Base-by-base conservation (phyloP, 1,140 invertebrate species). In the Caenorhabditis remanei region DNA sequence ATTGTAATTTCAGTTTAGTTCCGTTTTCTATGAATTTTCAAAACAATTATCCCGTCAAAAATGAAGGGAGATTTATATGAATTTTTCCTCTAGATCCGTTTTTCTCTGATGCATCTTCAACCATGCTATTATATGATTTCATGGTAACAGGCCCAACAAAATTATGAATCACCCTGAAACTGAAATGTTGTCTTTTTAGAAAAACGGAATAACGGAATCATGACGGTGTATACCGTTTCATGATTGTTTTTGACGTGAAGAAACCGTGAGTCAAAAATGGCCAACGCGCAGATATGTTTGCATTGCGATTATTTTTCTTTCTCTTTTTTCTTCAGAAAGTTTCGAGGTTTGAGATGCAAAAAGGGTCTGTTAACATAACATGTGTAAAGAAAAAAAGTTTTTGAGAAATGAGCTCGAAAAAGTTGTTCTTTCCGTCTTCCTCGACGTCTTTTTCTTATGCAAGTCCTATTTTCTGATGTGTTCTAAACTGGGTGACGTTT, bases 241-340 rank as follows among this genome's bases (percentile, higher is more conserved):
- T 71, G 19, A 43, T 19, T 43, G 40, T 71, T 46, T 43, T 71
- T 43, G 19, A 21, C n/a, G 65, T 14, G 16, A 46, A 19, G 32
- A 41, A 67, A 67, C 40, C n/a, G 71, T 79, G 71, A 48, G 71
- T 79, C 46, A 79, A 50, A 71, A 79, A 79, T 71, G 16, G 40
- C n/a, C 5, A 14, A 14, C n/a, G 9, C 19, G 21, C 14, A 50
- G 14, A 79, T 79, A 50, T 79, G 71, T 79, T 79, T 79, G 71
- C 40, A 1, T 79, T 79, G 71, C 71, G 71, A 79, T 79, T 79
- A 79, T 50, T 79, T 50, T 50, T 53, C n/a, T 7, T 79, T 79
- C 21, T 14, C 24, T 11, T n/a, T 79, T 79, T 79, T 21, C 53
- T 79, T 7, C 1, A 40, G 24, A 50, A 79, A 48, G 19, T 32